phyloP scores from a whole-genome alignment of 2,797 vertebrate genomes.

The Jordanella pulchra region DNA sequence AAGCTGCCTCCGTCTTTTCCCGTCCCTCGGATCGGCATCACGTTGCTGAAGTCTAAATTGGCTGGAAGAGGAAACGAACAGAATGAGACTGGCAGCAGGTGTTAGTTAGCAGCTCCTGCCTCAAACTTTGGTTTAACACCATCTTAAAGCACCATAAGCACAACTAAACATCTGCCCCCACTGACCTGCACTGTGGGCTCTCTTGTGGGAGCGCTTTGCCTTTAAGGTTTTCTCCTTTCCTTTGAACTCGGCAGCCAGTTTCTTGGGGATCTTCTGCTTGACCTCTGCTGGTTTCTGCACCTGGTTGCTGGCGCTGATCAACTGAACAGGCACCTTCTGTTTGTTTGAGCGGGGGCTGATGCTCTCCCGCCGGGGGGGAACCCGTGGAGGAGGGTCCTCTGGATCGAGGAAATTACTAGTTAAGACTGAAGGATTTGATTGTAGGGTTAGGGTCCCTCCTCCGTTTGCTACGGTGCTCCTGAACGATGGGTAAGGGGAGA shows the following conservation, averaged over 20 bases:
- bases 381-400: constrained; percentile 79
- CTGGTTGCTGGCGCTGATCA: constrained; percentile 91
- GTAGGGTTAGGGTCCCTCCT: constrained; percentile 24
- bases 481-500: constrained; percentile 74
- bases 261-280: constrained; percentile 95
- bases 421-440: constrained; percentile 36
- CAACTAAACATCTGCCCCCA: not conserved
- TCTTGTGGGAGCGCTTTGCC: constrained; percentile 77
- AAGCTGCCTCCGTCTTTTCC: constrained; percentile 84
- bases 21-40: constrained; percentile 77
- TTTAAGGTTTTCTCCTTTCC: constrained; percentile 76
- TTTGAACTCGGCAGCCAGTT: constrained; percentile 79
- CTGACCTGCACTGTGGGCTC: constrained; percentile 87
- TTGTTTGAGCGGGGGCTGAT: constrained; percentile 67
- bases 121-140: too few species aligned
- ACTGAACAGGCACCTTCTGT: constrained; percentile 86
- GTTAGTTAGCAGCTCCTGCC: not conserved
- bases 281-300: constrained; percentile 79
- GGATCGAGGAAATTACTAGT: constrained; percentile 24
- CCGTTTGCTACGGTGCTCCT: constrained; percentile 72
- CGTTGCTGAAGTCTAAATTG: constrained; percentile 73
- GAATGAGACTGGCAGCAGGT: not conserved
- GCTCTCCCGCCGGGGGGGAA: constrained; percentile 84
- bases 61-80: constrained; percentile 54
- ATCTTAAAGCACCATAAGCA: not conserved